Percentiles rank a stretch among this genome's conserved stretches.
These are phyloP conservation scores for Todiramphus saurophagus DNA, from an alignment of 2,113 vertebrate species.

Conservation along the genomic window DNA sequence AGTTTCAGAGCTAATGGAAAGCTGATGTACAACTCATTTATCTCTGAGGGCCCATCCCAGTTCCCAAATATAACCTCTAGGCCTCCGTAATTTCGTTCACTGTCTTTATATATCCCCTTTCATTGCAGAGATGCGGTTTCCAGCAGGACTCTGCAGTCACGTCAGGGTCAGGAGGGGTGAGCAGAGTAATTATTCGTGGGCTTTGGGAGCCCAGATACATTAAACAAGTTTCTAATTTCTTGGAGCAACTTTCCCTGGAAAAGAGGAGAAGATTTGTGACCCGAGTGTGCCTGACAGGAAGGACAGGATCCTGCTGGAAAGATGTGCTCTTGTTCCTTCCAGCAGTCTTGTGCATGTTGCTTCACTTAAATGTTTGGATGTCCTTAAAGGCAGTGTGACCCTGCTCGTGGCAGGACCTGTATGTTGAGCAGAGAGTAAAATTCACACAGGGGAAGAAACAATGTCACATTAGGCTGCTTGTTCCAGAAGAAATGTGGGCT, in stretches of 20 bases:
- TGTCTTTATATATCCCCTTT: neutral
- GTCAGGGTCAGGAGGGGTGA: neutral
- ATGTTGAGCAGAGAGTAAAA: neutral
- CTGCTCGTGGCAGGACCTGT: neutral
- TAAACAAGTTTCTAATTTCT: conserved; percentile 36
- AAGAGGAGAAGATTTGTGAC: conserved; percentile 1
- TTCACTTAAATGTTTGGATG: neutral
- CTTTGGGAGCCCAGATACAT: neutral
- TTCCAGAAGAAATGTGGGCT: neutral
- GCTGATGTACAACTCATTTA: neutral
- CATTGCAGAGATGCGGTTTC: neutral
- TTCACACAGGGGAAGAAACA: neutral
- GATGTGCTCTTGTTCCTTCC: neutral
- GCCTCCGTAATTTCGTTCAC: neutral
- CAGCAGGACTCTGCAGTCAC: neutral
- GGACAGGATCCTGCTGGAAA: conserved; percentile 22
- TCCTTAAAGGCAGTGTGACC: neutral
- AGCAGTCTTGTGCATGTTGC: neutral
- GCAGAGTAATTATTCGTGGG: neutral
- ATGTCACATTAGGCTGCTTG: neutral
- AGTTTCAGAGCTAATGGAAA: neutral
- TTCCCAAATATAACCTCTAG: neutral
- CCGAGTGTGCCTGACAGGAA: neutral
- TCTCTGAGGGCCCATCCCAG: neutral
- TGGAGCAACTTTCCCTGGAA: conserved; percentile 7